Base-by-base conservation (phyloP, 1,140 invertebrate species). In the Helicoverpa armigera region DNA sequence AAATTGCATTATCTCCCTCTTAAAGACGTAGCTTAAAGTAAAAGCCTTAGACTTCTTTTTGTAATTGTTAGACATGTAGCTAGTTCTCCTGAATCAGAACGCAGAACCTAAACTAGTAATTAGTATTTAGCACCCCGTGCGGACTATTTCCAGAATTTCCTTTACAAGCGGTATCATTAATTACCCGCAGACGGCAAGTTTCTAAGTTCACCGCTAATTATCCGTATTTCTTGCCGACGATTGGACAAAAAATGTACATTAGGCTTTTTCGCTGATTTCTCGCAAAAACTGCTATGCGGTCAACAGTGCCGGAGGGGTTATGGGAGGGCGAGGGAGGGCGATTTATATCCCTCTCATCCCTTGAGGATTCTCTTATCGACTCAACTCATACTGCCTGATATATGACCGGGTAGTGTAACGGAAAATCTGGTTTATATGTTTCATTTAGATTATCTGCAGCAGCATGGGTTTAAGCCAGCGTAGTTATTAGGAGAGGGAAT, bases 261-360 rank as follows among this genome's bases (percentile, higher is more conserved):
- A 73, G 70, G 70, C 70, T 56, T 77, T 77, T 77, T 67, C 61
- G 76, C 65, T 53, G 76, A 79, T 79, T 70, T 69, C 53, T 65
- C 76, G 43, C 51, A 69, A 79, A 77, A 77, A 77, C 43, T 65
- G 61, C 48, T 63, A 13, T 63, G 61, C 75, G 75, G 75, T 77
- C 75, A 77, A 67, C 61, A 67, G 61, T 54, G 43, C 50, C 61
- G 54, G 65, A 58, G 76, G 76, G 76, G 10, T 50, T n/a, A 43
- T 43, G 31, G 35, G 51, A 23, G 63, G 76, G 76, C 76, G 35
- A 65, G 65, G 29, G 53, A 60, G 50, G 63, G 63, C 80, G 74
- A 82, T 82, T 82, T 82, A 82, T 82, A 77, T 81, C 73, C 80
- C 80, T 82, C 80, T 78, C 80, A 72, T 82, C 81, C 81, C 81